Conservation (phyloP, 2,113 vertebrate species). For the Abramis brama region DNA sequence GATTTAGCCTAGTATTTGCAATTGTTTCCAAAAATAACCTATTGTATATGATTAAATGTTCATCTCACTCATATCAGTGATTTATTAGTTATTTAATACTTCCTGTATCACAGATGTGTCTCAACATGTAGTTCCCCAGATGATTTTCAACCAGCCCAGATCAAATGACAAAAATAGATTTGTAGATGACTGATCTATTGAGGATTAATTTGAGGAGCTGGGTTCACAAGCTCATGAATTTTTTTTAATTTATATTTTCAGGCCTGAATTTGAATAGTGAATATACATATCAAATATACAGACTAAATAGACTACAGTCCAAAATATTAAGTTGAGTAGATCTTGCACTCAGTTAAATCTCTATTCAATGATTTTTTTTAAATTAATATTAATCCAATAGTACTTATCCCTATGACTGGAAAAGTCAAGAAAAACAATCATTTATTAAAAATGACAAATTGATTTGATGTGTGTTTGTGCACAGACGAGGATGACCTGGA, state of each 20-base stretch:
- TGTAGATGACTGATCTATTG: neutral
- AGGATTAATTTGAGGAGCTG: neutral
- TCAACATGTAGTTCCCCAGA: neutral
- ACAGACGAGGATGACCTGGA: slow-evolving; percentile 87
- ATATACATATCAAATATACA: neutral
- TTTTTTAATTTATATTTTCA: no score
- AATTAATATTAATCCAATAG: neutral
- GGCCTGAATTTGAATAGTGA: neutral
- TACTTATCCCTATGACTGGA: neutral
- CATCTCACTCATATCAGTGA: neutral
- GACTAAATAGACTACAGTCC: neutral
- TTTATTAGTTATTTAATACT: neutral
- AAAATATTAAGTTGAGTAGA: neutral
- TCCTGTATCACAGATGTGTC: neutral
- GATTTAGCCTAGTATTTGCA: neutral
- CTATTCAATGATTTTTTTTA: no score
- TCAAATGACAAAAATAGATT: neutral
- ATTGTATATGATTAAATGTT: neutral
- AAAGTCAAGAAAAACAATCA: neutral
- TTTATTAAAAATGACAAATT: neutral
- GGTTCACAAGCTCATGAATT: neutral
- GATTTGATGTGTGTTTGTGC: neutral
- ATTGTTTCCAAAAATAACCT: neutral
- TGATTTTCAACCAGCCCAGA: neutral
- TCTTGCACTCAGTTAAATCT: neutral